These are phyloP conservation scores for Agrochola litura DNA, from an alignment of 2,888 invertebrate genomes.

Conservation along the genomic window DNA sequence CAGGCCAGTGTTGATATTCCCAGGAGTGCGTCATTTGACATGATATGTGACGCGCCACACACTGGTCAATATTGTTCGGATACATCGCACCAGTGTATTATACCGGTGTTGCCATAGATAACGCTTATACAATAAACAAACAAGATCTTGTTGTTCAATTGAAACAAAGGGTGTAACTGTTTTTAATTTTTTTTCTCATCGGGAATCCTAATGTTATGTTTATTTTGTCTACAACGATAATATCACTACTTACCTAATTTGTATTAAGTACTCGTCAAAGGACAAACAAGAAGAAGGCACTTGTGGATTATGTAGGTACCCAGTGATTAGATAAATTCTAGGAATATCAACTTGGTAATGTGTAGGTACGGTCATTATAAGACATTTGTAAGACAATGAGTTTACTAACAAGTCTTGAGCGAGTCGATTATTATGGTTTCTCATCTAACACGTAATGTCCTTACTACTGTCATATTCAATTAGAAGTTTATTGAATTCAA, in stretches of 20 bases:
- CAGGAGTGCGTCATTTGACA: conserved; percentile 64
- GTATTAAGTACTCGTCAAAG: neutral
- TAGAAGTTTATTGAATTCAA: conserved; percentile 11
- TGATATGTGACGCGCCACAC: conserved; percentile 54
- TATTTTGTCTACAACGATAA: neutral
- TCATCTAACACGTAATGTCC: neutral
- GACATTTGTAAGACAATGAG: conserved; percentile 23
- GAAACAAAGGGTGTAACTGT: conserved; percentile 22
- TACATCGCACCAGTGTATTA: conserved; percentile 35
- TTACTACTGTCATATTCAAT: neutral
- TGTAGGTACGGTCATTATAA: neutral
- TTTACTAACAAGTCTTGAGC: conserved; percentile 21
- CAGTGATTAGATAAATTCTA: conserved; percentile 17
- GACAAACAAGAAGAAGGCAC: neutral
- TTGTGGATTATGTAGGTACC: conserved; percentile 18
- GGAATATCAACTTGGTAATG: conserved; percentile 22
- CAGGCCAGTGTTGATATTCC: conserved; percentile 67
- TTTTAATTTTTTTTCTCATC: conserved; percentile 11
- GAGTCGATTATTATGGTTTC: conserved; percentile 6
- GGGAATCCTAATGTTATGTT: conserved; percentile 1
- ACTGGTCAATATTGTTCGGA: conserved; percentile 58
- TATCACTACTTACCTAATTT: neutral
- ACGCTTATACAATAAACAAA: conserved; percentile 43
- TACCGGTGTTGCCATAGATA: conserved; percentile 50
- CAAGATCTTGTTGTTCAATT: conserved; percentile 28